Conservation (phyloP, 1,140 invertebrate species). For the Meloidogyne chitwoodi region DNA sequence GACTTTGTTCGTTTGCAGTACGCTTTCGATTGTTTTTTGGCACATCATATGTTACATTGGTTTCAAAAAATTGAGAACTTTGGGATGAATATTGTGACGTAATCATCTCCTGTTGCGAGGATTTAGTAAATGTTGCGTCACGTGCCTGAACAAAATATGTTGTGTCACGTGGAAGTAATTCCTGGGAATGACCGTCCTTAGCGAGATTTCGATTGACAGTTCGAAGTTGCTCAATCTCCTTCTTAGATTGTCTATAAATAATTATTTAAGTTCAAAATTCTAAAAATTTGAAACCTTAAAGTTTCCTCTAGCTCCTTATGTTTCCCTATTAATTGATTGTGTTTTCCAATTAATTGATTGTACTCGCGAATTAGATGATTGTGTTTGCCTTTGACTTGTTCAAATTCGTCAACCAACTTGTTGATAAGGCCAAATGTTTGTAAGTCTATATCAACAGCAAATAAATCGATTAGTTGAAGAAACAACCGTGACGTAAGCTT, state of each 20-base stretch:
- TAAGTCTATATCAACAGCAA: conserved; percentile 1
- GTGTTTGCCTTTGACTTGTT: background rate
- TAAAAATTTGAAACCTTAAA: background rate
- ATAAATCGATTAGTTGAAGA: background rate
- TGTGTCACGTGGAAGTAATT: background rate
- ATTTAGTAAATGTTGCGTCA: background rate
- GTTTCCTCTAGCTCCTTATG: background rate
- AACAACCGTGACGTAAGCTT: conserved; percentile 7
- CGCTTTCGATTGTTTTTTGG: background rate
- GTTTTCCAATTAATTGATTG: background rate
- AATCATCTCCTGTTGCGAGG: background rate
- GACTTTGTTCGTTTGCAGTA: background rate
- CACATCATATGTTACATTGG: background rate
- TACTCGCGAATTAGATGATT: background rate
- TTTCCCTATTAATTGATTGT: background rate
- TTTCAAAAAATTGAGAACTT: too few species aligned
- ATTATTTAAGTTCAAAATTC: background rate
- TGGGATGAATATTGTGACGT: too few species aligned
- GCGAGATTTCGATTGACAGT: background rate
- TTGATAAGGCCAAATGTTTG: background rate
- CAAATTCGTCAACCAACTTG: background rate
- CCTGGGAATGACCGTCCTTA: background rate
- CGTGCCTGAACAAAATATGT: background rate
- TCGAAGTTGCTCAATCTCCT: background rate
- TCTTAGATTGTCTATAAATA: background rate